Conservation (phyloP, 2,113 vertebrate species). For the Orcinus orca region DNA sequence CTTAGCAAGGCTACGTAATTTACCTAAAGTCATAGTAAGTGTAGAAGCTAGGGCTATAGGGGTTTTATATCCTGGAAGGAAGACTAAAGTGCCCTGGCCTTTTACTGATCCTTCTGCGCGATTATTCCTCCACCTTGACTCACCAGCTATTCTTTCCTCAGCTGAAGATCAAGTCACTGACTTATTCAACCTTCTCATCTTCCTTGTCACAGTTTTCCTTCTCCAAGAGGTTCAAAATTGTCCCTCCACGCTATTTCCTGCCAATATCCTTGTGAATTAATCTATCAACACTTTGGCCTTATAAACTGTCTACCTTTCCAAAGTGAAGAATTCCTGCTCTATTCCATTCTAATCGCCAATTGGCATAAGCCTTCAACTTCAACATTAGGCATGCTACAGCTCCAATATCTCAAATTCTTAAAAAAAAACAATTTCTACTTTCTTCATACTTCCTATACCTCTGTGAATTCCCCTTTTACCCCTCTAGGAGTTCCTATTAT, state of each 20-base stretch:
- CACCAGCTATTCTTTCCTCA: background rate
- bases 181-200: background rate
- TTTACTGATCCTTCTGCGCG: background rate
- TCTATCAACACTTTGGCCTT: background rate
- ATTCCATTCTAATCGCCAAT: background rate
- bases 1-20: background rate
- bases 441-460: background rate
- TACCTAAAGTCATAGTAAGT: background rate
- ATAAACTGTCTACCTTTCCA: background rate
- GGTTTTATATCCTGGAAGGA: background rate
- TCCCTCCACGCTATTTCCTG: background rate
- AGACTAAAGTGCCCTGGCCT: background rate
- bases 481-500: background rate
- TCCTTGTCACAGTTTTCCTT: background rate
- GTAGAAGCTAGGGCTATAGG: background rate
- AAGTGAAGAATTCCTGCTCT: background rate
- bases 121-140: background rate
- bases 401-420: background rate
- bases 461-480: conserved; percentile 13
- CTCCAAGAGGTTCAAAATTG: background rate
- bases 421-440: background rate
- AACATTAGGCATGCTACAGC: background rate
- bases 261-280: background rate
- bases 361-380: background rate
- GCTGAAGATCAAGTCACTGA: background rate